Base-by-base conservation (phyloP, 2,797 vertebrate genomes). In the Lophius americanus region DNA sequence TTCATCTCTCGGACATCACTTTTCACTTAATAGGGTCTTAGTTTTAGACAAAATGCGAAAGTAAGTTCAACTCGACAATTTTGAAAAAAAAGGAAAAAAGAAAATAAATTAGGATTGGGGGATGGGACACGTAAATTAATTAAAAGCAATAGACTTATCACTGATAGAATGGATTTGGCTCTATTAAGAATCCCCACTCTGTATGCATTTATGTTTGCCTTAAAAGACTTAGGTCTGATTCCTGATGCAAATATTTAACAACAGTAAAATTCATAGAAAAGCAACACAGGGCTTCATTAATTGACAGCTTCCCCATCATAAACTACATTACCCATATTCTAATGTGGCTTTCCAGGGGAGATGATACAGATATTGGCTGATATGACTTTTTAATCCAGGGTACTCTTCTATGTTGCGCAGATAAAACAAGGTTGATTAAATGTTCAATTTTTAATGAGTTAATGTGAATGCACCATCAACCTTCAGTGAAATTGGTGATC, bases 321-420 rank as follows among this genome's bases (percentile, higher is more conserved):
- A 53, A 64, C 56, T 44, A 46, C 46, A 52, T 51, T 36, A 59
- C 49, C 48, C 51, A 51, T 7, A 41, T 39, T 64, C 23, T 10
- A 42, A 41, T 51, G 65, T 42, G 64, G 33, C 46, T 53, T 57
- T 52, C 53, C 10, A 58, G 47, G 37, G 59, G 43, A 72, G 23
- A 60, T 46, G 35, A 44, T 51, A 44, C 53, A 32, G 55, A 35
- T 50, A 49, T 68, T 33, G 56, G 50, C 47, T 36, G 35, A 51
- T 38, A 68, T 72, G 73, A 61, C 69, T 79, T 71, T 75, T 4
- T 51, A 68, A 79, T 73, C 39, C 54, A 74, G 64, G 50, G 42
- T 58, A 6, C 37, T 9, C 54, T 60, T 60, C 48, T 39, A 44
- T 13, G 64, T 60, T 60, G 35, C 51, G 23, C 1, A 68, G 44